These are phyloP conservation scores for Palythoa heliodiscus DNA, from an alignment of 92 coral and sea anemone species.

Conservation along the genomic window DNA sequence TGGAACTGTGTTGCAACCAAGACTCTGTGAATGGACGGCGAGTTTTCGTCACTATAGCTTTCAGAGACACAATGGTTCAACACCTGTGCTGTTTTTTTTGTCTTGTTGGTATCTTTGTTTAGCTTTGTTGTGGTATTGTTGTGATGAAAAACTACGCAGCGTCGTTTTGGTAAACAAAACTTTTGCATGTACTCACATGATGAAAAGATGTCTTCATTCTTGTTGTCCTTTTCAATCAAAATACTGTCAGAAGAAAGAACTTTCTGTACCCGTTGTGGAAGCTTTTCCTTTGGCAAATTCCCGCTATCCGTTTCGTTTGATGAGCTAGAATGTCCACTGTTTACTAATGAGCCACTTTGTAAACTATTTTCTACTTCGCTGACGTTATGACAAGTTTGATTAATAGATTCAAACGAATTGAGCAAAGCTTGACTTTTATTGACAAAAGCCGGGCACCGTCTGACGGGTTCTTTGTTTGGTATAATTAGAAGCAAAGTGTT, in stretches of 20 bases:
- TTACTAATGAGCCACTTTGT: constrained; percentile 37
- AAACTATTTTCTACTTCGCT: constrained; percentile 33
- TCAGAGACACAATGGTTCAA: background rate
- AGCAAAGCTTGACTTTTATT: constrained; percentile 67
- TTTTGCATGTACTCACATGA: background rate
- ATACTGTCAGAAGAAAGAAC: background rate
- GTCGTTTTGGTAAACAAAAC: constrained; percentile 23
- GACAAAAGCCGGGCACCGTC: constrained; percentile 41
- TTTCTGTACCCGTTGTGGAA: background rate
- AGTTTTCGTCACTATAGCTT: constrained; percentile 12
- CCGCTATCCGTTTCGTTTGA: background rate
- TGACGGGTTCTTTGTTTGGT: constrained; percentile 62
- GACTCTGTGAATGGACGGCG: background rate
- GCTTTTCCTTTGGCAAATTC: constrained; percentile 3
- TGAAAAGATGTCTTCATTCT: background rate
- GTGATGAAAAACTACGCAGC: background rate
- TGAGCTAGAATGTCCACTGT: background rate
- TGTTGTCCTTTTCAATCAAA: background rate
- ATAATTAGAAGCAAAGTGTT: constrained; percentile 70
- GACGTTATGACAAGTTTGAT: constrained; percentile 19
- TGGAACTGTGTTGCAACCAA: background rate
- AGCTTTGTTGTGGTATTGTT: constrained; percentile 1
- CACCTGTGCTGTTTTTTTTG: background rate
- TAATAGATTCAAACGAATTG: constrained; percentile 19
- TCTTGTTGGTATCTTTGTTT: constrained; percentile 14